Evolutionary conservation across 2,797 vertebrate genomes (phyloP).

Genomic region (Arnoldichthys spilopterus): DNA sequence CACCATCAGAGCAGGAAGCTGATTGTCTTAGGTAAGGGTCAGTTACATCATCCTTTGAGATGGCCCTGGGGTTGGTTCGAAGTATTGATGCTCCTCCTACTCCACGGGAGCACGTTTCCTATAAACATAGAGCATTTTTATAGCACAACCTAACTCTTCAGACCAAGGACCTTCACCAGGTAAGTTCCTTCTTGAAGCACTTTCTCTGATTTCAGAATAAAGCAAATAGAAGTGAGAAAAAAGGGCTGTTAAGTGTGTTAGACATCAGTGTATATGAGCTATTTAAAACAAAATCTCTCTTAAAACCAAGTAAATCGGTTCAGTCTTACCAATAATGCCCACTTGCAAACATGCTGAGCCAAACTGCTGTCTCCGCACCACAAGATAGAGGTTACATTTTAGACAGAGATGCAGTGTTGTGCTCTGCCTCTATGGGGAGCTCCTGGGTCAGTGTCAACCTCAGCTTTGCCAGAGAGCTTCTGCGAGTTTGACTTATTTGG

Average conservation of each 20-base stretch:
- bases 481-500: background rate
- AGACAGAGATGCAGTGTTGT: conserved; percentile 1
- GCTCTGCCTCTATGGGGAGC: conserved; percentile 29
- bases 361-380: no score
- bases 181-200: conserved; percentile 57
- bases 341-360: background rate
- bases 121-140: conserved; percentile 51
- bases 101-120: conserved; percentile 51
- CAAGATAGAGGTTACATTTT: background rate
- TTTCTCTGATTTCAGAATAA: background rate
- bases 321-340: conserved; percentile 23
- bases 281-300: background rate
- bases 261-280: background rate
- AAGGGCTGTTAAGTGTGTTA: background rate
- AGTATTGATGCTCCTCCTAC: conserved; percentile 70
- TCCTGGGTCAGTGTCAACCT: conserved; percentile 14
- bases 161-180: conserved; percentile 61
- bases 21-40: conserved; percentile 17
- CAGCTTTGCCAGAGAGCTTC: background rate
- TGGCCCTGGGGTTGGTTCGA: background rate
- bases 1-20: conserved; percentile 9
- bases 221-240: background rate
- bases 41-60: conserved; percentile 57
- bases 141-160: conserved; percentile 49
- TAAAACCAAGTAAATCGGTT: background rate